Evolutionary conservation across 2,888 invertebrate species (phyloP), one percentile per base, ranked within the genome.

Genomic region (Dendrolimus houi): DNA sequence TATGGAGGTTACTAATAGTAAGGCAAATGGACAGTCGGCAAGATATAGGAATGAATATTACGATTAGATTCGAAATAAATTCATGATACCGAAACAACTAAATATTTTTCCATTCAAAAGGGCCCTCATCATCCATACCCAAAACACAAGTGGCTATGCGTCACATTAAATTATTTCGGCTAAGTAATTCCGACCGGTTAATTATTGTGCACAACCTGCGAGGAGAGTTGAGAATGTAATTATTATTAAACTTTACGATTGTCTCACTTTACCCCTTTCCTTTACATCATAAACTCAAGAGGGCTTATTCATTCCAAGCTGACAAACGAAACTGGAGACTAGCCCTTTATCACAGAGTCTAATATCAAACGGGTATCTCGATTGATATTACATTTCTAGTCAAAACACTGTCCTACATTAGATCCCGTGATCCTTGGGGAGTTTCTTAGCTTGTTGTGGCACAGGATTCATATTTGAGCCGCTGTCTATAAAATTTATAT

Each of bases 231-330:
- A 87, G 87, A 89, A 89, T 89, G 88, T 90, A 90, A 90, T 90
- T 90, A 90, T 90, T 90, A 90, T 90, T 90, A 89, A 90, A 90
- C 84, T 90, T 89, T 89, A 89, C 90, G 89, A 90, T 90, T 90
- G 90, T 90, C 88, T 90, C 89, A 88, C 86, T 87, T 88, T 87
- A 89, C 89, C 90, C 90, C 86, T 85, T 87, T 81, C 72, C 80
- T 75, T 71, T 64, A 65, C 67, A 61, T 60, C 56, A 60, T 56
- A 58, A 58, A 62, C 58, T 56, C 64, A 62, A 66, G 76, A 77
- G 62, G 76, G 61, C 71, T 61, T 71, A 80, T 66, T 65, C 60
- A 62, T 62, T 68, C 56, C 52, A 54, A 29, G 56, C 57, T 58
- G 53, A 59, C 72, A 68, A 62, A 59, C 64, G 54, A 76, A 69